Evolutionary conservation across 2,888 invertebrate species (phyloP).

Genomic region (Ischnus inquisitorius): DNA sequence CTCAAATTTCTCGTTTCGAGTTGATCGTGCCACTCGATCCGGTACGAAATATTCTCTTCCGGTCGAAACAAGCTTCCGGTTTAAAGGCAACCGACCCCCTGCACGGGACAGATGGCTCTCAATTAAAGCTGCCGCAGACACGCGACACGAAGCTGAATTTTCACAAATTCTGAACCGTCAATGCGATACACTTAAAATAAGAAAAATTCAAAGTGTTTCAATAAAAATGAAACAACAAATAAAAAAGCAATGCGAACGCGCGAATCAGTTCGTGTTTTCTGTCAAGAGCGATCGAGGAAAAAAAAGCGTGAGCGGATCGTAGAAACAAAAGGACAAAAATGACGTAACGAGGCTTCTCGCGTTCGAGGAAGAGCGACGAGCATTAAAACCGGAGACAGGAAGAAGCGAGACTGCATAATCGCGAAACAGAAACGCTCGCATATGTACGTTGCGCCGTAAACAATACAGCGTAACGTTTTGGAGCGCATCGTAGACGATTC

Average conservation of each 20-base stretch:
- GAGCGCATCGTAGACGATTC: constrained; percentile 6
- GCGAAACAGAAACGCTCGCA: constrained; percentile 21
- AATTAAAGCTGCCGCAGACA: constrained; percentile 55
- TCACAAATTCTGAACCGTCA: constrained; percentile 39
- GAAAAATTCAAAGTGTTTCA: no score
- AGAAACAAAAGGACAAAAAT: background rate
- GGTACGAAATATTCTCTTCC: constrained; percentile 65
- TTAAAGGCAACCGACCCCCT: constrained; percentile 48
- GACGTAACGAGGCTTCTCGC: background rate
- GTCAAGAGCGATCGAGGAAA: background rate
- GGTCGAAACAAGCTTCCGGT: constrained; percentile 60
- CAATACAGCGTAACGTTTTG: background rate
- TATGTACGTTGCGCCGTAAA: constrained; percentile 23
- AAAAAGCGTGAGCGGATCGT: background rate
- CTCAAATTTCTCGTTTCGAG: constrained; percentile 36
- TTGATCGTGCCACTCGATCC: constrained; percentile 61
- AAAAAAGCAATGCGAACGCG: no score
- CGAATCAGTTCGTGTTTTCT: no score
- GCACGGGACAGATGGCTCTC: constrained; percentile 55
- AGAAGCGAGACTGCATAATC: constrained; percentile 52
- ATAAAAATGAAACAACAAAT: no score
- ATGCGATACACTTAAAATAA: background rate
- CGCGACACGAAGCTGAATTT: constrained; percentile 19
- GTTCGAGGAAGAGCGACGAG: constrained; percentile 48
- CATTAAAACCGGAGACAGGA: constrained; percentile 59